These are phyloP conservation scores for Brachyptera risi DNA, from an alignment of 2,888 invertebrate genomes.

Conservation along the genomic window DNA sequence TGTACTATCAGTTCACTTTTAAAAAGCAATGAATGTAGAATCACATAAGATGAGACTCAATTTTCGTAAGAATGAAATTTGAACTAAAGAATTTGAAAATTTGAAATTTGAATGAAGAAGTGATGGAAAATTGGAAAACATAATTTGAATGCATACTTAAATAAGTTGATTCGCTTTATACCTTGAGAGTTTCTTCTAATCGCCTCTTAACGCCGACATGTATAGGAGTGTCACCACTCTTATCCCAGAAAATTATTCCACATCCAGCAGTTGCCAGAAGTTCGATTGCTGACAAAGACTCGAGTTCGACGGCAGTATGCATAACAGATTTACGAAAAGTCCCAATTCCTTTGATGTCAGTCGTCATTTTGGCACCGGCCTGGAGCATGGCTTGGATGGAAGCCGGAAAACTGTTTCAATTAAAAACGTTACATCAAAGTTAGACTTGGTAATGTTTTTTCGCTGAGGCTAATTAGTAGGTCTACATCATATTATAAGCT, in stretches of 20 bases:
- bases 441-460: too few relatives aligned
- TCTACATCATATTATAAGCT: too few relatives aligned
- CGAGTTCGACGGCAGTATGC: constrained; percentile 51
- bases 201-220: constrained; percentile 51
- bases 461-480: too few relatives aligned
- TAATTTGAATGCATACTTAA: not conserved
- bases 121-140: too few relatives aligned
- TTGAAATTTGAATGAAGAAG: too few relatives aligned
- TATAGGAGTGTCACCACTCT: constrained; percentile 49
- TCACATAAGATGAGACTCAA: too few relatives aligned
- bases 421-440: too few relatives aligned
- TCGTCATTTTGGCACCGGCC: constrained; percentile 23
- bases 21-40: too few relatives aligned
- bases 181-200: constrained; percentile 46
- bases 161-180: constrained; percentile 39
- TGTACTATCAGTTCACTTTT: too few relatives aligned
- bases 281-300: constrained; percentile 46
- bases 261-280: constrained; percentile 47
- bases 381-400: constrained; percentile 21
- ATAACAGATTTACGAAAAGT: constrained; percentile 45
- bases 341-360: constrained; percentile 4
- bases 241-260: constrained; percentile 46
- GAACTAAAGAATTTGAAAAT: too few relatives aligned
- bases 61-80: too few relatives aligned
- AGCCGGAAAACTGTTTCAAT: too few relatives aligned